Evolutionary conservation across 2,888 invertebrate species (phyloP).

Genomic region (Epiblema foenella): DNA sequence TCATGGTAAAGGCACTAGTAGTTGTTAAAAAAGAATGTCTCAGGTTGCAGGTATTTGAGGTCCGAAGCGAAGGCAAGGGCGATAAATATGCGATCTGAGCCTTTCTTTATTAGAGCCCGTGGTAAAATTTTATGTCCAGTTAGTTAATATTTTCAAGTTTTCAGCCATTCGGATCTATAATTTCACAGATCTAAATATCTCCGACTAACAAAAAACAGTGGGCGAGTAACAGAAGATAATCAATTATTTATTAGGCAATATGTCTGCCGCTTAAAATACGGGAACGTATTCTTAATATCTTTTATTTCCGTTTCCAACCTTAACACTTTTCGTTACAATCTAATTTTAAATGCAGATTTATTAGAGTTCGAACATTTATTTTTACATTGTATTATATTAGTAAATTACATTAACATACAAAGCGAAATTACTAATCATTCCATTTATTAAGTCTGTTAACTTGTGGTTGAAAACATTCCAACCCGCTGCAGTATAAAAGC

Average conservation of each 20-base stretch:
- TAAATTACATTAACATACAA: slow-evolving; percentile 39
- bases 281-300: neutral
- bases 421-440: slow-evolving; percentile 24
- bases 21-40: too few relatives aligned
- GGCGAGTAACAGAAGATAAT: slow-evolving; percentile 7
- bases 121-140: too few relatives aligned
- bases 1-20: too few relatives aligned
- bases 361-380: neutral
- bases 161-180: neutral
- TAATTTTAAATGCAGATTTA: neutral
- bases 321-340: neutral
- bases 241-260: neutral
- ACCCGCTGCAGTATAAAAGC: slow-evolving; percentile 3
- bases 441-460: slow-evolving; percentile 12
- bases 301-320: neutral
- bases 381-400: neutral
- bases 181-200: neutral
- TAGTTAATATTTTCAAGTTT: too few relatives aligned
- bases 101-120: too few relatives aligned
- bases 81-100: too few relatives aligned
- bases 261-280: neutral
- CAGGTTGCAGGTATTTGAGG: too few relatives aligned
- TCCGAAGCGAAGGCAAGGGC: too few relatives aligned
- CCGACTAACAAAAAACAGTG: neutral
- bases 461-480: slow-evolving; percentile 18